These are phyloP conservation scores for Cassiopea andromeda DNA, from an alignment of 30 jellyfish, hydroid and myxozoan genomes.

Conservation along the genomic window DNA sequence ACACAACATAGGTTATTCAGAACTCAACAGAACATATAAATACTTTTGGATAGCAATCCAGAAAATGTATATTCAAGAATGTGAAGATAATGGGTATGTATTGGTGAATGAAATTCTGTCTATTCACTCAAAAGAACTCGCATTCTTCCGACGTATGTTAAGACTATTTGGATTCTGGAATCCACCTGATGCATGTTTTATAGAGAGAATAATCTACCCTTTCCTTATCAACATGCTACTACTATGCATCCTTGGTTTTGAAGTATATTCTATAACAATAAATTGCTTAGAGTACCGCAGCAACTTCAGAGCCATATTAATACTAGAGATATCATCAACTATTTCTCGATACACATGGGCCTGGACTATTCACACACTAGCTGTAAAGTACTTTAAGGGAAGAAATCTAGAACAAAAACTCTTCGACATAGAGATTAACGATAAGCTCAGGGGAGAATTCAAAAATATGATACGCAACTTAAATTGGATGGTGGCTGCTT, in stretches of 20 bases:
- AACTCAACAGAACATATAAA: not conserved
- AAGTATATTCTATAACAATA: not conserved
- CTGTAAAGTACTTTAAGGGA: not conserved
- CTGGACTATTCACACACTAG: not conserved
- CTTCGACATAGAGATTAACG: not conserved
- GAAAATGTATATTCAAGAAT: not conserved
- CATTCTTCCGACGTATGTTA: not conserved
- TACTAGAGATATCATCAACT: not conserved
- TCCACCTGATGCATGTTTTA: not conserved
- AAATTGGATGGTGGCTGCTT: not conserved
- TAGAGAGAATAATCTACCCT: not conserved
- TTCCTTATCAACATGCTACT: not conserved
- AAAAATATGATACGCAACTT: not conserved
- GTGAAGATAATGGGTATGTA: not conserved
- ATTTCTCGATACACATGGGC: constrained; percentile 1
- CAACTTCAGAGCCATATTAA: not conserved
- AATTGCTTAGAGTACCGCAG: not conserved
- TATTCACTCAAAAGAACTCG: constrained; percentile 2
- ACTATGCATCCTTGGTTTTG: not conserved
- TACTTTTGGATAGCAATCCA: not conserved
- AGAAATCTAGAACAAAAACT: constrained; percentile 2
- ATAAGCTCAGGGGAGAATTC: not conserved
- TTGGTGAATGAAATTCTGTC: not conserved
- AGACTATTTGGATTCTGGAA: constrained; percentile 46
- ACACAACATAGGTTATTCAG: no score